These are phyloP conservation scores for Eupeodes corollae DNA, from an alignment of 1,140 invertebrate species.

Conservation along the genomic window DNA sequence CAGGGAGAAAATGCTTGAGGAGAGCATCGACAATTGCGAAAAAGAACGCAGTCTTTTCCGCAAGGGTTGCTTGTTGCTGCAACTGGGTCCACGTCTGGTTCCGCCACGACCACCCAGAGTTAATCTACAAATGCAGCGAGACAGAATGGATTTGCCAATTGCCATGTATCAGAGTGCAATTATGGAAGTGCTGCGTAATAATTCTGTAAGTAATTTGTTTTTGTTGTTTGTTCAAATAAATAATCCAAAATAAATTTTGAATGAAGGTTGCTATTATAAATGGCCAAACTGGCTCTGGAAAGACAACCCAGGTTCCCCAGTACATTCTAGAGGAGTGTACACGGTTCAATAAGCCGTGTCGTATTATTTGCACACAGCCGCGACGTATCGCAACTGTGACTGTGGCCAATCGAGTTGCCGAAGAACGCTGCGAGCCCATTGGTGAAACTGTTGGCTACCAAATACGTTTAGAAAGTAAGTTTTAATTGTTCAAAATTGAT, in stretches of 20 bases:
- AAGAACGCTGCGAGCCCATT: conserved; percentile 75
- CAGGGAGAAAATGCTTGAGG: no score
- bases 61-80: conserved; percentile 3
- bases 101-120: conserved; percentile 6
- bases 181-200: conserved; percentile 3
- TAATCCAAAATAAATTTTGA: not conserved
- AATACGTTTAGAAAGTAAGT: conserved; percentile 64
- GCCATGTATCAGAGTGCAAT: conserved; percentile 10
- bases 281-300: conserved; percentile 78
- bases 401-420: conserved; percentile 67
- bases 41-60: not conserved
- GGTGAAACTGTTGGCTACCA: conserved; percentile 89
- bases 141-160: conserved; percentile 14
- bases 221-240: not conserved
- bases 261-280: conserved; percentile 48
- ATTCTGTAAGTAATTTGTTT: conserved; percentile 13
- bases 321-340: conserved; percentile 73
- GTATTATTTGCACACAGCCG: conserved; percentile 89
- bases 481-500: not conserved
- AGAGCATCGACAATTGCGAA: no score
- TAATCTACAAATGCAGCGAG: conserved; percentile 2
- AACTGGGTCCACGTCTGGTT: conserved; percentile 5
- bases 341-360: conserved; percentile 51
- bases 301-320: conserved; percentile 86
- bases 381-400: conserved; percentile 80